Evolutionary conservation across 2,888 invertebrate species (phyloP).

Genomic region (Diarsia brunnea): DNA sequence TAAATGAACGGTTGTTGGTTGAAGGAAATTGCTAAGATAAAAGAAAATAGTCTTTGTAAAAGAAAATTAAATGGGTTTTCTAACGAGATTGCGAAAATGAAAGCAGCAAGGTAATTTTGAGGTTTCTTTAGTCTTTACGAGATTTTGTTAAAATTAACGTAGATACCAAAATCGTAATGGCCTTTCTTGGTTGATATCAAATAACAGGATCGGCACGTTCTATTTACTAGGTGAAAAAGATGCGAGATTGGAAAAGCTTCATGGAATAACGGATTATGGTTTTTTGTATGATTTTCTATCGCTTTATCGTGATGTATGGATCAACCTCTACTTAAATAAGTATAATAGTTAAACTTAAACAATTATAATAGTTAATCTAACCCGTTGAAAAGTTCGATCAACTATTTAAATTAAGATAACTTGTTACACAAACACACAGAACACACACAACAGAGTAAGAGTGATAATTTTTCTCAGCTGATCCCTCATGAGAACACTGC

Average conservation of each 20-base stretch:
- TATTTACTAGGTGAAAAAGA: background rate
- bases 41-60: conserved; percentile 14
- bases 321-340: background rate
- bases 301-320: background rate
- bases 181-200: conserved; percentile 1
- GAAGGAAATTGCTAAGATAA: conserved; percentile 39
- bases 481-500: background rate
- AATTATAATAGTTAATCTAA: background rate
- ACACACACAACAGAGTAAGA: too few species aligned
- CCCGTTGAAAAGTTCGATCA: background rate
- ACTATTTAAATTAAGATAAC: background rate
- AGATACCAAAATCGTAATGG: conserved; percentile 13
- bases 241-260: background rate
- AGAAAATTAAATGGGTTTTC: conserved; percentile 39
- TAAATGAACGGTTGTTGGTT: conserved; percentile 17
- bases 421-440: too few species aligned
- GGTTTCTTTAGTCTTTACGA: conserved; percentile 4
- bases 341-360: background rate
- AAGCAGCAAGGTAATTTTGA: conserved; percentile 37
- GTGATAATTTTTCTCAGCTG: background rate
- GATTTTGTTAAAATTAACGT: conserved; percentile 17
- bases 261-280: background rate
- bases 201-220: background rate
- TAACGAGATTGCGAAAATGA: conserved; percentile 40
- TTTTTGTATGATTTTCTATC: background rate